Percentiles rank a stretch among this genome's conserved stretches.
These are phyloP conservation scores for Limanda limanda DNA, from an alignment of 2,113 vertebrate genomes.

Conservation along the genomic window DNA sequence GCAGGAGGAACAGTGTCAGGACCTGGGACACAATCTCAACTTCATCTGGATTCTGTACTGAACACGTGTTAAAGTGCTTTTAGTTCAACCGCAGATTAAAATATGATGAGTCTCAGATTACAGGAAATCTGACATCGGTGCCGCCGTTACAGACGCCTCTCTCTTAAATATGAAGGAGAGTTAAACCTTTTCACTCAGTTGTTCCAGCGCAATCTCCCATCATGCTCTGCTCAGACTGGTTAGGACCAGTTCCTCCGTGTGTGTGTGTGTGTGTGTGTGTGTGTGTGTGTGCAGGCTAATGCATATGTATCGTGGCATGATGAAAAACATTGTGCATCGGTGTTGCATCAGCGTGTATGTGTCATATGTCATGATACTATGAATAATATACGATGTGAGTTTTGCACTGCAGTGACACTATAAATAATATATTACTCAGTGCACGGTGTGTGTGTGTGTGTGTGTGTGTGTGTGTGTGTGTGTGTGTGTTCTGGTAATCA, in stretches of 20 bases:
- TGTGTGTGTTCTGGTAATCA: too few relatives aligned
- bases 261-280: constrained; percentile 6
- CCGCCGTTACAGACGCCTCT: background rate
- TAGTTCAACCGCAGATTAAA: background rate
- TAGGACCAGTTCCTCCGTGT: background rate
- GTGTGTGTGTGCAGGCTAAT: background rate
- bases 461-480: constrained; percentile 2
- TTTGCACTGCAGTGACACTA: constrained; percentile 20
- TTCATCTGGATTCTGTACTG: background rate
- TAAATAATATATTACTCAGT: constrained; percentile 42
- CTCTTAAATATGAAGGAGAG: too few relatives aligned
- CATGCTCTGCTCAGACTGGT: too few relatives aligned
- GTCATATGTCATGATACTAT: constrained; percentile 32
- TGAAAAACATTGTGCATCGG: background rate
- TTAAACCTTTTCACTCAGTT: too few relatives aligned
- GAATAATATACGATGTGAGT: constrained; percentile 44
- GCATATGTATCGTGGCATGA: constrained; percentile 4
- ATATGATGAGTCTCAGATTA: background rate
- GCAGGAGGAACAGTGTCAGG: too few relatives aligned
- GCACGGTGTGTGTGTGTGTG: background rate
- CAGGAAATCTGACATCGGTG: background rate
- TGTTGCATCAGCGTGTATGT: background rate
- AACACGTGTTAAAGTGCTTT: background rate
- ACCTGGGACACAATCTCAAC: background rate
- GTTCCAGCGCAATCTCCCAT: too few relatives aligned